A percentile compares a stretch with the other conserved stretches of the same genome.
These are phyloP conservation scores for Ptychobarbus kaznakovi DNA, from an alignment of 2,797 vertebrate genomes.

Conservation along the genomic window DNA sequence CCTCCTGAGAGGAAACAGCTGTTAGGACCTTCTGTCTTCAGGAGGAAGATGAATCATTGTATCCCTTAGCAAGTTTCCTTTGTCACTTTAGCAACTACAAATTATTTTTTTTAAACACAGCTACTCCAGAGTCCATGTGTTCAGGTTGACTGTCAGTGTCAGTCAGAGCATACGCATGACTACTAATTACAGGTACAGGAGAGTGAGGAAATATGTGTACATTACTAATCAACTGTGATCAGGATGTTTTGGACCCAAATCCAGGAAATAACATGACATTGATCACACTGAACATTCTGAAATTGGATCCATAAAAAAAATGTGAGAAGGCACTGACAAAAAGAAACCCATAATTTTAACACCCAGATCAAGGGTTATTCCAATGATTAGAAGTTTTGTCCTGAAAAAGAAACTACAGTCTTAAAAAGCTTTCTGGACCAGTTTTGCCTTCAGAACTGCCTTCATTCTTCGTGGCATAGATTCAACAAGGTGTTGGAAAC, in stretches of 20 bases:
- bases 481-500: too few species aligned
- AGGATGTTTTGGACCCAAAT: background rate
- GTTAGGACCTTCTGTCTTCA: conserved; percentile 61
- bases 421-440: too few species aligned
- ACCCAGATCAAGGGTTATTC: background rate
- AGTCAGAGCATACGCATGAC: conserved; percentile 37
- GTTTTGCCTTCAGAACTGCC: too few species aligned
- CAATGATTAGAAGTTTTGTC: background rate
- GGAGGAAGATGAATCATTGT: conserved; percentile 50
- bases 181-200: background rate
- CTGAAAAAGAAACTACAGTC: background rate
- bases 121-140: conserved; percentile 11
- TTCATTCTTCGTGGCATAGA: too few species aligned
- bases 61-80: conserved; percentile 52
- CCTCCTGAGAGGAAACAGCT: conserved; percentile 64
- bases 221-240: background rate
- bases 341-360: background rate
- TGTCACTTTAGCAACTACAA: conserved; percentile 47
- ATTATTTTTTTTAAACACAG: conserved; percentile 55
- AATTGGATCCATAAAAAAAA: background rate
- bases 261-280: background rate
- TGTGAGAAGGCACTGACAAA: background rate
- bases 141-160: conserved; percentile 32
- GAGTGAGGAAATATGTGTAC: background rate
- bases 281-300: background rate